phyloP scores from a whole-genome alignment of 2,888 invertebrate species.

The Reticulitermes lucifugus region DNA sequence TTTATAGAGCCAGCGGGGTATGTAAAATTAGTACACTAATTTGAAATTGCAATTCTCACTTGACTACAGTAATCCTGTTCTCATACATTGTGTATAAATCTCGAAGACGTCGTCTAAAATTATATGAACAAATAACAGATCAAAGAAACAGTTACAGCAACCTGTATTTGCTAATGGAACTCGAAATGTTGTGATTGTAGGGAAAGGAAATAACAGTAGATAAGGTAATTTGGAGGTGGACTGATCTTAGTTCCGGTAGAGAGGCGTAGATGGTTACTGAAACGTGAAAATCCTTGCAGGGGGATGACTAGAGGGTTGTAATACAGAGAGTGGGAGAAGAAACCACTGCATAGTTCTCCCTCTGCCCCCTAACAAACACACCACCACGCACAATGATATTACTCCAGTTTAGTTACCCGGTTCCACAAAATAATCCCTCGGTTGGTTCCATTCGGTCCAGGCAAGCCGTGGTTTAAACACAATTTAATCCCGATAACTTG shows the following conservation, averaged over 20 bases:
- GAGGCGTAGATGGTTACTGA: background rate
- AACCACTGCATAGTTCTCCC: slow-evolving; percentile 1
- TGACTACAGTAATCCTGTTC: no score
- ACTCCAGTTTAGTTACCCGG: slow-evolving; percentile 11
- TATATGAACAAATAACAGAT: background rate
- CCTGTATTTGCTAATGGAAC: background rate
- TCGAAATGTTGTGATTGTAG: slow-evolving; percentile 32
- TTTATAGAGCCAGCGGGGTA: no score
- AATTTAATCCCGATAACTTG: slow-evolving; percentile 38
- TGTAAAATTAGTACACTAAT: no score
- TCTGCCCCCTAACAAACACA: slow-evolving; percentile 1
- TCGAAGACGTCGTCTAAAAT: background rate
- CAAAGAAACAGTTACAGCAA: background rate
- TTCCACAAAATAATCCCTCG: slow-evolving; percentile 33
- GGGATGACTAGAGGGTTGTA: background rate
- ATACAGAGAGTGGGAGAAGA: background rate
- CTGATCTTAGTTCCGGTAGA: background rate
- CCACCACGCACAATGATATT: slow-evolving; percentile 10
- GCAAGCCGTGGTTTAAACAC: slow-evolving; percentile 28
- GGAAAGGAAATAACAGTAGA: slow-evolving; percentile 1
- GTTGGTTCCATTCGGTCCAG: background rate
- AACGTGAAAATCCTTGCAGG: slow-evolving; percentile 24
- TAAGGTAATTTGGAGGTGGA: slow-evolving; percentile 12
- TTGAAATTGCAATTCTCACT: no score
- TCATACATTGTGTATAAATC: background rate